These are phyloP conservation scores for Galago senegalensis DNA, from an alignment of 2,797 vertebrate genomes.

Conservation along the genomic window DNA sequence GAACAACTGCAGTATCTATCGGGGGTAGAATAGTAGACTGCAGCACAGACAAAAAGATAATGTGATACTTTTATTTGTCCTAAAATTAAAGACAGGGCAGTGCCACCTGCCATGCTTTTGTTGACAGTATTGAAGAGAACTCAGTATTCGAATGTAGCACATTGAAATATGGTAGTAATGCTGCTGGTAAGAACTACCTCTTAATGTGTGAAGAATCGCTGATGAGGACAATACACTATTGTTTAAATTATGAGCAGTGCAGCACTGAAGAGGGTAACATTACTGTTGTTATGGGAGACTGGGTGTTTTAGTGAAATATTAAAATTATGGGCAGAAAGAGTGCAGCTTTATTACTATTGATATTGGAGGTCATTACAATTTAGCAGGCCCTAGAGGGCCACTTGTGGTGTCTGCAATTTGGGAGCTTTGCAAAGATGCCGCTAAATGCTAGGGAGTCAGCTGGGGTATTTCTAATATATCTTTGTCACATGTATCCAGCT, in stretches of 20 bases:
- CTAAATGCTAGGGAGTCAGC: not conserved
- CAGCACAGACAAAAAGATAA: not conserved
- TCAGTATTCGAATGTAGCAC: not conserved
- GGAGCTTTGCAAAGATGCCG: not conserved
- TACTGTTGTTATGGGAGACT: not conserved
- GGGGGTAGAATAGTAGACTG: not conserved
- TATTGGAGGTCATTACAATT: not conserved
- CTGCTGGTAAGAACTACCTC: not conserved
- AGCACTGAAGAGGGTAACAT: not conserved
- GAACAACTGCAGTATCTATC: not conserved
- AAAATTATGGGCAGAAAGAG: conserved; percentile 16
- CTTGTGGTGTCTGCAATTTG: not conserved
- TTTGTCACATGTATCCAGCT: not conserved
- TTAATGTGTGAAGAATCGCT: not conserved
- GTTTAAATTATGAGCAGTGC: not conserved
- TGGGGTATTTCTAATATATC: not conserved
- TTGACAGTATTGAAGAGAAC: not conserved
- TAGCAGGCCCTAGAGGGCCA: not conserved
- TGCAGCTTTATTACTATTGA: not conserved
- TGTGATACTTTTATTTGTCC: not conserved
- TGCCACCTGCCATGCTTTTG: not conserved
- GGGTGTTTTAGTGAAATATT: not conserved
- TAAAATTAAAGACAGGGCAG: not conserved
- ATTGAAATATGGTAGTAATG: not conserved
- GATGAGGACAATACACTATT: not conserved